Percentiles rank a stretch among this genome's conserved stretches.
Conservation (phyloP, 2,797 vertebrate genomes). For the Lepus townsendii region DNA sequence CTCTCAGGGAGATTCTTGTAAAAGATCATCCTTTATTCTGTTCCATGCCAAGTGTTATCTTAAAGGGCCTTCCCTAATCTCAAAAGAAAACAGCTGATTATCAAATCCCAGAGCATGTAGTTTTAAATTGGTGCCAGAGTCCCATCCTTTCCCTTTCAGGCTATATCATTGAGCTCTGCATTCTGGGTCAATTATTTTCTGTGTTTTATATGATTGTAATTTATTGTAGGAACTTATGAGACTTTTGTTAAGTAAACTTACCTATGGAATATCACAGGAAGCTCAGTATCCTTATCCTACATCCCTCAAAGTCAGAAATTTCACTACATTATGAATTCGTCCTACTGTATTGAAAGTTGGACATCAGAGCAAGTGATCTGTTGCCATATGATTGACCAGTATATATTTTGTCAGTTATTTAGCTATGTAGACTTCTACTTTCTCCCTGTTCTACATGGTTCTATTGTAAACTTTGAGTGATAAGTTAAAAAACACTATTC, state of each 20-base stretch:
- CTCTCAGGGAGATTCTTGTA: not conserved
- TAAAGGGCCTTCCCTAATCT: not conserved
- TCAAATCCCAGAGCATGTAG: not conserved
- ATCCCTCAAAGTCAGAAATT: not conserved
- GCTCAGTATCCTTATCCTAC: not conserved
- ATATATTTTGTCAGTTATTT: not conserved
- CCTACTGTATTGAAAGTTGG: not conserved
- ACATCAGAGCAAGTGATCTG: not conserved
- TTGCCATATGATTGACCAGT: not conserved
- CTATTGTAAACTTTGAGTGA: not conserved
- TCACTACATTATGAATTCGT: not conserved
- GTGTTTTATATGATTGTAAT: not conserved
- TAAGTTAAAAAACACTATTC: not conserved
- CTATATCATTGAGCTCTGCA: not conserved
- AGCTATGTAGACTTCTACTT: not conserved
- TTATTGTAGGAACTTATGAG: not conserved
- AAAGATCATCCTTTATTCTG: constrained; percentile 41
- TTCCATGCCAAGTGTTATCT: not conserved
- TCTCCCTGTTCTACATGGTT: not conserved
- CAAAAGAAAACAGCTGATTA: not conserved
- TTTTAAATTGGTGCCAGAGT: not conserved
- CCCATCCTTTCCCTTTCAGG: not conserved
- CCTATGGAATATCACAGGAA: not conserved
- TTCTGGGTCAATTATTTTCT: not conserved
- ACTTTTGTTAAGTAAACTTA: not conserved